These are phyloP conservation scores for Troides oblongomaculatus DNA, from an alignment of 2,888 invertebrate species.

Conservation along the genomic window DNA sequence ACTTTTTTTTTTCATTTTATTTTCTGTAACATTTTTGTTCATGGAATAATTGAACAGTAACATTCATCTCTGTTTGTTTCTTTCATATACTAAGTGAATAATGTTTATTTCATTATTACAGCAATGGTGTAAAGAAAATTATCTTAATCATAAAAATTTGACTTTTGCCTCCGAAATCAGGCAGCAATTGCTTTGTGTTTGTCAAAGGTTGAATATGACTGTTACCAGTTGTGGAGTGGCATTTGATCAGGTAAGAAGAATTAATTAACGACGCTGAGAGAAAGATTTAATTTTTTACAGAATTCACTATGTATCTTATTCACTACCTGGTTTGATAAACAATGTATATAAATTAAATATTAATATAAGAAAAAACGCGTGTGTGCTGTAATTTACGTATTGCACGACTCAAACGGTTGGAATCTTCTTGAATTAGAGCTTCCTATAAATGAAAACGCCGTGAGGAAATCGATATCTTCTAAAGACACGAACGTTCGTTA, in stretches of 20 bases:
- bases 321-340: too few relatives aligned
- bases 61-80: too few relatives aligned
- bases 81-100: neutral
- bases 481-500: too few relatives aligned
- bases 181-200: conserved; percentile 87
- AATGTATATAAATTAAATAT: too few relatives aligned
- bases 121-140: conserved; percentile 95
- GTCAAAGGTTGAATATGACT: conserved; percentile 81
- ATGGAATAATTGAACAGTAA: too few relatives aligned
- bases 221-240: conserved; percentile 83
- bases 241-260: conserved; percentile 76
- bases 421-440: neutral
- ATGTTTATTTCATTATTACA: conserved; percentile 47
- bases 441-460: neutral
- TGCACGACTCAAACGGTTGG: too few relatives aligned
- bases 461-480: neutral
- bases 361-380: too few relatives aligned
- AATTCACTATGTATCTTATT: too few relatives aligned
- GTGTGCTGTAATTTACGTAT: too few relatives aligned
- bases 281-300: too few relatives aligned
- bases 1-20: too few relatives aligned
- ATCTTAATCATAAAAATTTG: conserved; percentile 90
- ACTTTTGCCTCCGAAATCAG: conserved; percentile 89
- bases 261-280: neutral
- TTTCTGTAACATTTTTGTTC: too few relatives aligned